phyloP scores from a whole-genome alignment of 2,888 invertebrate species.

The Syrista parreyssii region DNA sequence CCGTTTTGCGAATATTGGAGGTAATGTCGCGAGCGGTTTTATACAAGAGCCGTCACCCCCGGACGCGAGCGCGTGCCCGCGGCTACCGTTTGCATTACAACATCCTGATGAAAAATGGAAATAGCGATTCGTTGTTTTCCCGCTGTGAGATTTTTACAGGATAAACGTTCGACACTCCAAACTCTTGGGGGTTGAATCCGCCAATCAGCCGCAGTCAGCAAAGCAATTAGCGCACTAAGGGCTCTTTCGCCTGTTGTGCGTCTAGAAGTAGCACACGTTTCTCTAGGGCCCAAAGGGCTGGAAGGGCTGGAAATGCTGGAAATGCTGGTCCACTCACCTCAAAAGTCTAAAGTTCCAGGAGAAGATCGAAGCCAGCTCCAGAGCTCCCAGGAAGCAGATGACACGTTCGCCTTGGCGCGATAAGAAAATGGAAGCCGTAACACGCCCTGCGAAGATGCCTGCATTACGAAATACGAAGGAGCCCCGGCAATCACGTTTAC shows the following conservation, averaged over 20 bases:
- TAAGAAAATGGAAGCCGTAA: slow-evolving; percentile 60
- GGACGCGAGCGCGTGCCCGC: slow-evolving; percentile 39
- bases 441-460: slow-evolving; percentile 62
- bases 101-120: slow-evolving; percentile 63
- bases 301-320: no score
- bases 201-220: no score
- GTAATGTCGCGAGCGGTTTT: slow-evolving; percentile 65
- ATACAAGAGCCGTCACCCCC: slow-evolving; percentile 52
- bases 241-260: no score
- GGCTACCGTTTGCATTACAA: slow-evolving; percentile 44
- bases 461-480: slow-evolving; percentile 58
- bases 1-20: slow-evolving; percentile 66
- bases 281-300: no score
- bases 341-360: no score
- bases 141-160: neutral
- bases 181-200: no score
- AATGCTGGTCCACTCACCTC: no score
- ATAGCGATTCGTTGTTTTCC: slow-evolving; percentile 49
- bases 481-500: slow-evolving; percentile 59
- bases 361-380: no score
- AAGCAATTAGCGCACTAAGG: no score
- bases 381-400: slow-evolving; percentile 27
- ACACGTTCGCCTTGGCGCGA: slow-evolving; percentile 60
- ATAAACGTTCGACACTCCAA: neutral
- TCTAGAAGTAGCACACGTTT: no score